Percentiles rank a stretch among this genome's conserved stretches.
Conservation (phyloP, 2,797 vertebrate species). For the Mormyrus hasselquistii region DNA sequence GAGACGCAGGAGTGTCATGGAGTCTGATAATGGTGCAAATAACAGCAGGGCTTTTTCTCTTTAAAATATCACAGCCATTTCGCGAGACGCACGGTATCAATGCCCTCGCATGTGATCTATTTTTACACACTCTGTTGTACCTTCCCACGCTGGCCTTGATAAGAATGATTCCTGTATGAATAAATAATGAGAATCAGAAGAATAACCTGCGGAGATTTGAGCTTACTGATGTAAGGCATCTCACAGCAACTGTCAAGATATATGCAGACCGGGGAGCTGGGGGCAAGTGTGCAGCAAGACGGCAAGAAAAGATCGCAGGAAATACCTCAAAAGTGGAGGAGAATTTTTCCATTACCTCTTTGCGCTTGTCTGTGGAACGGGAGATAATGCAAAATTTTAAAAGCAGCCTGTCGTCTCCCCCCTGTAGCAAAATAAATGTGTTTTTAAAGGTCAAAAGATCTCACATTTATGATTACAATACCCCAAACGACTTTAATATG, state of each 20-base stretch:
- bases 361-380: not conserved
- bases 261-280: not conserved
- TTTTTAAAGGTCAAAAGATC: conserved; percentile 10
- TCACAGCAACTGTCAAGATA: not conserved
- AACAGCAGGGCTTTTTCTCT: not conserved
- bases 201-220: not conserved
- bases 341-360: not conserved
- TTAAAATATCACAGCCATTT: not conserved
- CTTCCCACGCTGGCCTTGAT: not conserved
- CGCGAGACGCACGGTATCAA: not conserved
- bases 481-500: not conserved
- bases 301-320: not conserved
- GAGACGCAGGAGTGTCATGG: not conserved
- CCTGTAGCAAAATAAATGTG: conserved; percentile 3
- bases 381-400: not conserved
- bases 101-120: not conserved
- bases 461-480: conserved; percentile 9
- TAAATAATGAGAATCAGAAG: not conserved
- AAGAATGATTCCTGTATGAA: conserved; percentile 3
- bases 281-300: not conserved
- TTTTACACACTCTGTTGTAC: not conserved
- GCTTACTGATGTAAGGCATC: not conserved
- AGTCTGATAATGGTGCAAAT: not conserved
- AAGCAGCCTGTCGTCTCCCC: not conserved
- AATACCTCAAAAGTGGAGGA: not conserved